Percentiles rank a stretch among this genome's conserved stretches.
phyloP scores from a whole-genome alignment of 2,888 invertebrate genomes.

The Baronia brevicornis region DNA sequence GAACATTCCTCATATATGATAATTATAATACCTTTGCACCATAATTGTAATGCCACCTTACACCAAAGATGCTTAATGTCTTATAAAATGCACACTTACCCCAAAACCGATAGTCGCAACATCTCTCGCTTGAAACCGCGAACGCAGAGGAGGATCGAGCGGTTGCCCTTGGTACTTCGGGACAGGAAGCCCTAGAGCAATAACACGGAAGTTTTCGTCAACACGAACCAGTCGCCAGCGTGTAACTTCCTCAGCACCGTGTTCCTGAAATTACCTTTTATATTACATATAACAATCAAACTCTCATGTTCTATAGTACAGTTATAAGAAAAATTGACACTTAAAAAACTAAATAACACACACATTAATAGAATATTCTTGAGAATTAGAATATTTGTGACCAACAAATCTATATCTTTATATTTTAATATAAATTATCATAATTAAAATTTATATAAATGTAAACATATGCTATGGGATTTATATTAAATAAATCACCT shows the following conservation, averaged over 20 bases:
- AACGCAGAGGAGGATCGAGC: constrained; percentile 95
- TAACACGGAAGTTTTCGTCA: constrained; percentile 93
- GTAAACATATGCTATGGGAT: too few species aligned
- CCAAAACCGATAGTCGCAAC: constrained; percentile 80
- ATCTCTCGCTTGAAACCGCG: constrained; percentile 95
- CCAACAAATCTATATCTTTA: too few species aligned
- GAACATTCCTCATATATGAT: too few species aligned
- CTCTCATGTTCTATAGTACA: too few species aligned
- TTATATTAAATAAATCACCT: constrained; percentile 76
- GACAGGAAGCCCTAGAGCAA: constrained; percentile 93
- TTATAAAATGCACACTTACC: constrained; percentile 57
- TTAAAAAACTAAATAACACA: too few species aligned
- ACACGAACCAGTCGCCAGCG: constrained; percentile 94
- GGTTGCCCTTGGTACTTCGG: constrained; percentile 94
- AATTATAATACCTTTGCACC: too few species aligned
- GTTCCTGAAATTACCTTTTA: constrained; percentile 72
- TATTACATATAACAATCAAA: neutral
- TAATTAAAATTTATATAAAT: too few species aligned
- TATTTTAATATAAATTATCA: too few species aligned
- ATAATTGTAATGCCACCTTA: too few species aligned
- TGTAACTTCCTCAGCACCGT: constrained; percentile 85
- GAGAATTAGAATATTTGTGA: too few species aligned
- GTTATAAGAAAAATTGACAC: neutral
- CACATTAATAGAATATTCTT: too few species aligned
- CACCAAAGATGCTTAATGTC: too few species aligned